Base-by-base conservation (phyloP, 2,888 invertebrate species). In the Aquatica leii region DNA sequence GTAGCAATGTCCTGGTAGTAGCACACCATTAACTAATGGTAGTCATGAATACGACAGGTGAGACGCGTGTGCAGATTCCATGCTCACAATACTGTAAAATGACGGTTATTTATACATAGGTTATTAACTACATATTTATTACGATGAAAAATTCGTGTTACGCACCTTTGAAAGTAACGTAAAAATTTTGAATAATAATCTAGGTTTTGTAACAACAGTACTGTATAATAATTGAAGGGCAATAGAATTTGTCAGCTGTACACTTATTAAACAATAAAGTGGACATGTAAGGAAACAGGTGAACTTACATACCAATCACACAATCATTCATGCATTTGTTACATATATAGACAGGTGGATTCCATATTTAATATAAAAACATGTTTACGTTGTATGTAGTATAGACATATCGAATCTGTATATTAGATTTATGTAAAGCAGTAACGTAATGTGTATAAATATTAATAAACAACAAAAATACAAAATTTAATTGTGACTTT, bases 51-150 rank as follows among this genome's bases (percentile, higher is more conserved):
- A 57, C 60, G 65, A 68, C 65, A 66, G 65, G 68, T 66, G 68
- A 57, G 65, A 60, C 68, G 63, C 68, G 65, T 63, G 68, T 68
- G 65, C 68, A 66, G 68, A 68, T 68, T 68, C 65, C 58, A 55
- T 68, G 65, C 15, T 60, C 48, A 66, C 18, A 55, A 68, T 18
- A 60, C 57, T 63, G 68, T 68, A 62, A 65, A 68, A 65, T 66
- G 68, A 66, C 68, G 68, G 68, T 68, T 68, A 68, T 59, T 62
- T 64, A 59, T 59, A 20, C 59, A 64, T 64, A 64, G 31, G 59
- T 64, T 64, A 64, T 37, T 9, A 6, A 31, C 31, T 31, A 31
- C 4, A 31, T 37, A 37, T n/a, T 5, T n/a, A n/a, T n/a, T n/a
- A n/a, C n/a, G n/a, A n/a, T n/a, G n/a, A n/a, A n/a, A n/a, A n/a